Percentiles rank a stretch among this genome's conserved stretches.
phyloP scores from a whole-genome alignment of 2,113 vertebrate species.

The Butorides virescens region DNA sequence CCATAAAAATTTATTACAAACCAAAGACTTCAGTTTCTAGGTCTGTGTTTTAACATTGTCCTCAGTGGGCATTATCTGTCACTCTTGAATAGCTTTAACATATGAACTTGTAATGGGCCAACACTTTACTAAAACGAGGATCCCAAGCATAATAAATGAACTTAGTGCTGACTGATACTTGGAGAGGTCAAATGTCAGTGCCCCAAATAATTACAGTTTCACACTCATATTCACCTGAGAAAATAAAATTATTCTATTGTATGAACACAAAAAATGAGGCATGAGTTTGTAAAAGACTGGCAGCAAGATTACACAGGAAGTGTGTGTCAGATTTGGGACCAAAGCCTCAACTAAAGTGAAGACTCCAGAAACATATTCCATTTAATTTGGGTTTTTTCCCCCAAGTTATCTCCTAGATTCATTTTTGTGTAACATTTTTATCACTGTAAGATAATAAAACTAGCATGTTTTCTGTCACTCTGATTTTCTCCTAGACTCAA shows the following conservation, averaged over 20 bases:
- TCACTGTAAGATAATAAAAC: neutral
- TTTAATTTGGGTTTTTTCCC: neutral
- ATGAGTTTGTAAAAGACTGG: neutral
- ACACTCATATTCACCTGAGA: neutral
- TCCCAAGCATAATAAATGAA: neutral
- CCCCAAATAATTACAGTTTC: neutral
- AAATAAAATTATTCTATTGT: neutral
- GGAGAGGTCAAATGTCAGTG: neutral
- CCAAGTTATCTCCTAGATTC: neutral
- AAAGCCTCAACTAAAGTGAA: neutral
- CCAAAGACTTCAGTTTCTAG: neutral
- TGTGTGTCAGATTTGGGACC: neutral
- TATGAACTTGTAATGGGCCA: neutral
- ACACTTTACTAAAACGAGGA: neutral
- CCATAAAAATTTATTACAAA: neutral
- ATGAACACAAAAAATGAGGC: neutral
- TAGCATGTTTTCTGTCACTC: neutral
- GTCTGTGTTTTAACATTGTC: neutral
- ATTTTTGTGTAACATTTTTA: neutral
- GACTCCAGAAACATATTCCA: neutral
- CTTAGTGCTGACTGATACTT: neutral
- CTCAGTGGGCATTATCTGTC: neutral
- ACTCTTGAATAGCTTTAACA: neutral
- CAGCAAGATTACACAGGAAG: neutral
- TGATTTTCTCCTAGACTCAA: neutral